Base-by-base conservation (phyloP, 2,888 invertebrate genomes). In the Koerneria pararmatus region DNA sequence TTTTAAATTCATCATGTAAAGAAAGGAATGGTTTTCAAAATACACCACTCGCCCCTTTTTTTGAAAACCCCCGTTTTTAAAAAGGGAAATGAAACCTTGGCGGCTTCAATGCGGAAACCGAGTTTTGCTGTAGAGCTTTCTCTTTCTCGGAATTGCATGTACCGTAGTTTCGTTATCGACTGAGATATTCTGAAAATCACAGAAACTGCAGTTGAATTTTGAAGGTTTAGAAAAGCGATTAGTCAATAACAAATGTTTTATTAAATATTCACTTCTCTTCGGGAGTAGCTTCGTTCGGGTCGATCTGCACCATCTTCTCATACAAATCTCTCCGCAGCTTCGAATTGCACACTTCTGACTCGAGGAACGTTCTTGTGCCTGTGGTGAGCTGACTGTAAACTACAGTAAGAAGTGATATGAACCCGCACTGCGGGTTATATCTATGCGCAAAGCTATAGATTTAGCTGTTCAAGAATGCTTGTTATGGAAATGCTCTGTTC, bases 61-160 rank as follows among this genome's bases (percentile, higher is more conserved):
- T 54, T 54, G 37, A 35, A 37, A n/a, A n/a, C n/a, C n/a, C n/a
- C n/a, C n/a, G n/a, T n/a, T n/a, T n/a, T n/a, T n/a, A n/a, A n/a
- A n/a, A n/a, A n/a, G n/a, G n/a, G n/a, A n/a, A n/a, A n/a, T 31
- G 69, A 80, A 75, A 88, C 88, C 85, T 93, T 92, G 84, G 95
- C 89, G 2, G 94, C 97, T 85, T 97, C 97, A 79, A 97, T 92
- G 76, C 97, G 88, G 85, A 97, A 97, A 3, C 95, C 95, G 80
- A 93, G 90, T 68, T 90, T 89, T 71, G 93, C 91, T 0, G 94
- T 91, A 2, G 94, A 94, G 69, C 94, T 94, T 83, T 92, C 91
- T 74, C 91, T 88, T 85, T 97, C 95, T 66, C 95, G 88, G 86
- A 93, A 94, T 83, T 92, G 84, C 95, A 95, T 95, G 85, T 97